These are phyloP conservation scores for Zoanthus solanderi DNA, from an alignment of 92 coral and sea anemone species.

Conservation along the genomic window DNA sequence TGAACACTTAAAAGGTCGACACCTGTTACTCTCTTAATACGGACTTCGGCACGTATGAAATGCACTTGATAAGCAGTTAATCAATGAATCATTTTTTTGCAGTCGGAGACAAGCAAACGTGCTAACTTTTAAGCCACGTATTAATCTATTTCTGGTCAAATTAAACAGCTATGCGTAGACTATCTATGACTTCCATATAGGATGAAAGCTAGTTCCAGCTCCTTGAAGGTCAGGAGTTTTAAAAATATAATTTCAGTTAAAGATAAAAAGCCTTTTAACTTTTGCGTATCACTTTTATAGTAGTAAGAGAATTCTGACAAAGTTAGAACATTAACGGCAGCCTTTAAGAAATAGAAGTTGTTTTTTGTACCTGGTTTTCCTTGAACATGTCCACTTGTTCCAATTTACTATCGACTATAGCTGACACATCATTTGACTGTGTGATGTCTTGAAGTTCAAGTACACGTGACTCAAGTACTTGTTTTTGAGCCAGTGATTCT, in stretches of 20 bases:
- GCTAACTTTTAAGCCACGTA: neutral
- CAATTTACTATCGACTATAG: constrained; percentile 61
- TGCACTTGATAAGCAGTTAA: neutral
- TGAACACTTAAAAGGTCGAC: neutral
- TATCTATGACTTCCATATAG: too few relatives aligned
- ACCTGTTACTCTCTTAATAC: neutral
- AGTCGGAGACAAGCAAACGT: neutral
- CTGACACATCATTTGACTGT: constrained; percentile 72
- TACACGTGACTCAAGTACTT: constrained; percentile 69
- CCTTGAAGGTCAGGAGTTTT: too few relatives aligned
- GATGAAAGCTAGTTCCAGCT: too few relatives aligned
- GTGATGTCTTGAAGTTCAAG: constrained; percentile 73
- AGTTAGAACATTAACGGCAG: neutral
- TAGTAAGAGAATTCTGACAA: too few relatives aligned
- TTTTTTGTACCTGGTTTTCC: constrained; percentile 33
- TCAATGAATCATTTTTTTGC: neutral
- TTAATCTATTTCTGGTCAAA: neutral
- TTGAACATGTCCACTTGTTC: constrained; percentile 45
- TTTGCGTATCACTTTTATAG: too few relatives aligned
- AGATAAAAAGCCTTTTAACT: too few relatives aligned
- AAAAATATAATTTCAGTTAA: too few relatives aligned
- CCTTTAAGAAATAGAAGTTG: neutral
- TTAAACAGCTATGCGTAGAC: neutral
- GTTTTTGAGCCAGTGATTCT: constrained; percentile 11
- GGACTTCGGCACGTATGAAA: neutral